Evolutionary conservation across 2,113 vertebrate species (phyloP).

Genomic region (Pica pica): DNA sequence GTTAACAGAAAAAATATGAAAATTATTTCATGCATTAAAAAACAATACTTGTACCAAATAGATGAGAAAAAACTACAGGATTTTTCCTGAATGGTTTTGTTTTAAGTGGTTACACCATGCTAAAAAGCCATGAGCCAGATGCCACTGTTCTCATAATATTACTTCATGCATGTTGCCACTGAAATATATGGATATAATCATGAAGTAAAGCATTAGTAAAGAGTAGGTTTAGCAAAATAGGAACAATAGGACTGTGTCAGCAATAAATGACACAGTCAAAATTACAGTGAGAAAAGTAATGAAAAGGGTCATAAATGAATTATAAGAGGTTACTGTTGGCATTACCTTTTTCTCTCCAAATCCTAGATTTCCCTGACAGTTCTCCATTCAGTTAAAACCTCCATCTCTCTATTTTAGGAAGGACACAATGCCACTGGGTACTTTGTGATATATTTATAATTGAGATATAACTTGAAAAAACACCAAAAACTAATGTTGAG

Average conservation of each 20-base stretch:
- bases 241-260: too few species aligned
- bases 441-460: background rate
- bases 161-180: background rate
- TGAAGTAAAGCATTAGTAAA: background rate
- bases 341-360: background rate
- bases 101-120: background rate
- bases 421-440: background rate
- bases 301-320: background rate
- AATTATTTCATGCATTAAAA: background rate
- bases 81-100: background rate
- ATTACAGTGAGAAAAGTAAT: background rate
- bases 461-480: background rate
- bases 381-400: background rate
- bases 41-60: background rate
- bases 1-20: background rate
- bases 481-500: background rate
- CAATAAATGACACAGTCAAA: background rate
- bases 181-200: background rate
- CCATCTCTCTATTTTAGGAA: background rate
- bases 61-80: background rate
- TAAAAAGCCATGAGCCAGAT: background rate
- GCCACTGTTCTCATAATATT: background rate
- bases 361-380: background rate
- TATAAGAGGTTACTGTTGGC: background rate
- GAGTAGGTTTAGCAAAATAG: background rate